A percentile compares a stretch with the other conserved stretches of the same genome.
Evolutionary conservation across 2,797 vertebrate species (phyloP).

Genomic region (Falco columbarius): DNA sequence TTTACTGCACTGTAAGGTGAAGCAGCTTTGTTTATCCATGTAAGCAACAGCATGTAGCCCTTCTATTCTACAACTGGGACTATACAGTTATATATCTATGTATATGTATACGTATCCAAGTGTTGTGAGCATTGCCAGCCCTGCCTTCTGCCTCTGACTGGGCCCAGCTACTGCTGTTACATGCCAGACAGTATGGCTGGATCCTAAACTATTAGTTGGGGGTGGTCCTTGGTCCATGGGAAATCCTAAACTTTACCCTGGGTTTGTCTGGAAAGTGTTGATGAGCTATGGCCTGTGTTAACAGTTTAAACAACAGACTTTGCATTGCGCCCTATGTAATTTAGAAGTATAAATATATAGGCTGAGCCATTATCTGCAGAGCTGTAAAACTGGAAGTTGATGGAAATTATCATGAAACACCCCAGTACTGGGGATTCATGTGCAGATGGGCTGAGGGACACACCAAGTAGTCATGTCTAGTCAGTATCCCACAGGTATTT

Average conservation of each 20-base stretch:
- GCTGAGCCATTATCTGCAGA: not conserved
- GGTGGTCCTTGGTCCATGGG: not conserved
- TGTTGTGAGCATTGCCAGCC: not conserved
- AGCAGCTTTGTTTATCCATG: not conserved
- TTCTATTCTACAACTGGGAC: not conserved
- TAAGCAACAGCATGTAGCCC: rapidly evolving
- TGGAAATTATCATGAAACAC: not conserved
- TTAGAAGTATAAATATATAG: not conserved
- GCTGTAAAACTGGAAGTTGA: not conserved
- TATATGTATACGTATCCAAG: not conserved
- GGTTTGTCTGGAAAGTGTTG: not conserved
- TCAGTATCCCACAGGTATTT: not conserved
- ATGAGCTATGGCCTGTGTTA: not conserved
- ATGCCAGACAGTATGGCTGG: not conserved
- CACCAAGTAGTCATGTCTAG: not conserved
- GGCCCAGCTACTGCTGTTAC: not conserved
- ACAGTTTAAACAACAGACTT: not conserved
- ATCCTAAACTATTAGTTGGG: not conserved
- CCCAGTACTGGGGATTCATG: not conserved
- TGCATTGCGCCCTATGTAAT: not conserved
- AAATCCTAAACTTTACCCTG: not conserved
- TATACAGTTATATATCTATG: not conserved
- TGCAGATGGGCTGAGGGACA: not conserved
- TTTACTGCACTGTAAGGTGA: not conserved
- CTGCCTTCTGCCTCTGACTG: not conserved